Percentiles rank a stretch among this genome's conserved stretches.
These are phyloP conservation scores for Goniozus legneri DNA, from an alignment of 1,140 invertebrate species.

Conservation along the genomic window DNA sequence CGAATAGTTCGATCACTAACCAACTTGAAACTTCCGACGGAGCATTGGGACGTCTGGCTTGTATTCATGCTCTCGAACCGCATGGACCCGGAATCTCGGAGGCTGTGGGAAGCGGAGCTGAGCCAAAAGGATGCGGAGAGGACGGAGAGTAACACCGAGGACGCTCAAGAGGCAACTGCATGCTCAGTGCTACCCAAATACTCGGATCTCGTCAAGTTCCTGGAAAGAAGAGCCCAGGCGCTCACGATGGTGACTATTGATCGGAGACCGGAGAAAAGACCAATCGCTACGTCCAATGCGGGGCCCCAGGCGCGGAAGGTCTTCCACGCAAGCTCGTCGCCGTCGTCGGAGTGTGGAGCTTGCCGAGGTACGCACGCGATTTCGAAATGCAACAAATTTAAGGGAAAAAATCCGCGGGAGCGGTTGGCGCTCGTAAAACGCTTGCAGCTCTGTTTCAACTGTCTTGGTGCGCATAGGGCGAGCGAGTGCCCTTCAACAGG, in stretches of 20 bases:
- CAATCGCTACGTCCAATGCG: not conserved
- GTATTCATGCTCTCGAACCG: not conserved
- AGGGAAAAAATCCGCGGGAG: too few species aligned
- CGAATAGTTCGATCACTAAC: not conserved
- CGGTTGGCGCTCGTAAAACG: too few species aligned
- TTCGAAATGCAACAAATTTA: too few species aligned
- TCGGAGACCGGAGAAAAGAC: not conserved
- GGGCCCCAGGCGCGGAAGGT: not conserved
- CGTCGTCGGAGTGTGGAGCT: too few species aligned
- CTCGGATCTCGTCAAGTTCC: not conserved
- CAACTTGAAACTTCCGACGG: not conserved
- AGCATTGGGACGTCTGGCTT: not conserved
- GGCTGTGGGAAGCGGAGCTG: constrained; percentile 1
- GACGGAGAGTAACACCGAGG: not conserved
- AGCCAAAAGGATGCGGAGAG: not conserved
- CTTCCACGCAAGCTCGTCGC: too few species aligned
- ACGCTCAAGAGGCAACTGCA: not conserved
- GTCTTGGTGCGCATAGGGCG: not conserved
- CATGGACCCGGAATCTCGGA: constrained; percentile 2
- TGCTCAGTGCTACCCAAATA: not conserved
- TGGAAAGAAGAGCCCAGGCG: not conserved
- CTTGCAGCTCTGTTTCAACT: constrained; percentile 12
- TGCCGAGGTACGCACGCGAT: too few species aligned
- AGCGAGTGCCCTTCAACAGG: not conserved
- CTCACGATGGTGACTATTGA: not conserved